Conservation (phyloP, 2,113 vertebrate genomes). For the Oreochromis spilurus region DNA sequence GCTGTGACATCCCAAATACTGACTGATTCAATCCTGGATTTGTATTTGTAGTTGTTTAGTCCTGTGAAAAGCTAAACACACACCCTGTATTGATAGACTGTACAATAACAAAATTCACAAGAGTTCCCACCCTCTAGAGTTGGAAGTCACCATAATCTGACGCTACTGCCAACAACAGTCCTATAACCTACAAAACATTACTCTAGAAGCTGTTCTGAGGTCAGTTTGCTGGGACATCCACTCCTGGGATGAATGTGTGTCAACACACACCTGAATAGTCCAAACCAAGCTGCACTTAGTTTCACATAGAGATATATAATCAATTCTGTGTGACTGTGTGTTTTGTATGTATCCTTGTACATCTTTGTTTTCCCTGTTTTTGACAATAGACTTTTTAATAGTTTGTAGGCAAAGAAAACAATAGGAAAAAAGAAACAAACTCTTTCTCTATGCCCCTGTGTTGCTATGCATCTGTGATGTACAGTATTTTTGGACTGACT, state of each 20-base stretch:
- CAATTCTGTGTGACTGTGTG: not conserved
- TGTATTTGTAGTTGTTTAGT: not conserved
- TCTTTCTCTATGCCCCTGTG: not conserved
- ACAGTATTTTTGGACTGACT: not conserved
- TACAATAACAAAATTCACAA: not conserved
- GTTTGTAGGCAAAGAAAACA: not conserved
- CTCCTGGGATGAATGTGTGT: not conserved
- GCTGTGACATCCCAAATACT: not conserved
- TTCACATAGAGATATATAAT: not conserved
- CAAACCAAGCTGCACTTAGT: not conserved
- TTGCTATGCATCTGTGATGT: not conserved
- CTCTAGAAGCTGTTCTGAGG: not conserved
- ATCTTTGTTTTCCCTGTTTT: not conserved
- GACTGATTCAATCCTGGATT: not conserved
- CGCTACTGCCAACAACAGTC: not conserved
- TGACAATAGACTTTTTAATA: not conserved
- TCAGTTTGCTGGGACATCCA: not conserved
- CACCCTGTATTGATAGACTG: not conserved
- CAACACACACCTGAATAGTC: not conserved
- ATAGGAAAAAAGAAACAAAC: not conserved
- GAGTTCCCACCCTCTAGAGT: not conserved
- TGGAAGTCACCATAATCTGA: not conserved
- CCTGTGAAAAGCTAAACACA: not conserved
- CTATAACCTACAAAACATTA: not conserved
- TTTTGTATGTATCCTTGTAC: not conserved